phyloP scores from a whole-genome alignment of 2,797 vertebrate genomes.

The Brachymystax lenok region DNA sequence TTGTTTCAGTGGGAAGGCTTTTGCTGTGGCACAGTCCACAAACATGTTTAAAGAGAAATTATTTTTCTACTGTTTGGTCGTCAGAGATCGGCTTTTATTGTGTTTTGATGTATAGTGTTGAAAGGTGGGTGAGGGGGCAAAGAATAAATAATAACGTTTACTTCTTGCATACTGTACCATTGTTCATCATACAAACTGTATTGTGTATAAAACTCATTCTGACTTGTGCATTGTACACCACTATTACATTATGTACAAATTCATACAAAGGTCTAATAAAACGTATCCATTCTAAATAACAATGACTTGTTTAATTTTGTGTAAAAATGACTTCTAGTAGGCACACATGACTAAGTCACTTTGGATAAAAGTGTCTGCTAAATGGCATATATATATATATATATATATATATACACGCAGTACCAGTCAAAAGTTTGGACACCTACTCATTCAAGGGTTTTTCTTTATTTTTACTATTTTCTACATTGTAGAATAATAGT shows the following conservation, averaged over 20 bases:
- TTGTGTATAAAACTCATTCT: background rate
- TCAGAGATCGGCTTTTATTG: constrained; percentile 54
- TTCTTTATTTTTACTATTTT: too few relatives aligned
- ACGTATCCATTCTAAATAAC: background rate
- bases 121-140: background rate
- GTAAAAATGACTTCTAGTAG: background rate
- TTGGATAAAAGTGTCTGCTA: too few relatives aligned
- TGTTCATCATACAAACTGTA: background rate
- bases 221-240: background rate
- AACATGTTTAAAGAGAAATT: constrained; percentile 71
- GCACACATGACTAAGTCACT: too few relatives aligned
- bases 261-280: background rate
- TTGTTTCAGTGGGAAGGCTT: constrained; percentile 33
- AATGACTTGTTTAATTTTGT: background rate
- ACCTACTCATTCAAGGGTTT: too few relatives aligned
- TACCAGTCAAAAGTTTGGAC: too few relatives aligned
- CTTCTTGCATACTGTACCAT: background rate
- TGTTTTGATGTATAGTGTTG: constrained; percentile 42
- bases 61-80: constrained; percentile 78
- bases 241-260: constrained; percentile 1
- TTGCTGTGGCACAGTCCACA: constrained; percentile 54
- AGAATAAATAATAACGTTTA: background rate
- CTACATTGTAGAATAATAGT: too few relatives aligned
- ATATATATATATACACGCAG: too few relatives aligned
- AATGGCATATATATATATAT: too few relatives aligned